Base-by-base conservation (phyloP, 37 sponge, comb jelly and placozoan genomes). In the Halisarca cf. caerulea region DNA sequence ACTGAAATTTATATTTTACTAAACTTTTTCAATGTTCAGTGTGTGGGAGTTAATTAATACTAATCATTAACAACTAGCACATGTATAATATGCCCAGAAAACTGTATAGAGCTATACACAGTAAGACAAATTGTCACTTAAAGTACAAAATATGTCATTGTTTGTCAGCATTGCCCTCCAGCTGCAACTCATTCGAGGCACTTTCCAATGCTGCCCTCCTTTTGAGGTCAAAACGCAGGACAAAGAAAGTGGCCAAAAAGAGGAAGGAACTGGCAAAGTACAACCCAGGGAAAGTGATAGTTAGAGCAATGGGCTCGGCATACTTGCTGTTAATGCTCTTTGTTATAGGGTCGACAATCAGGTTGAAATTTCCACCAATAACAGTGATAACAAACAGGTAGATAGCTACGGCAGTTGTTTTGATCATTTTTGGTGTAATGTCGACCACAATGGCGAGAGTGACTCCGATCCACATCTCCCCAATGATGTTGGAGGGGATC, bases 391-490 rank as follows among this genome's bases (percentile, higher is more conserved):
- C 71, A 72, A 94, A 91, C 21, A 91, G 85, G 43, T 90, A 94
- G 69, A 94, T 40, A 43, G 92, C 89, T 0, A 94, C 68, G 27
- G 85, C 68, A 0, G 82, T 74, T n/a, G 95, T 71, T n/a, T 62
- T 42, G 4, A 89, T 58, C 35, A 64, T 51, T 6, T 23, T 5
- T 0, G 95, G 92, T 32, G 89, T 92, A 36, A 91, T 42, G 53
- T 88, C 92, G 4, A 94, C 81, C 8, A 88, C 87, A 0, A 91
- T n/a, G n/a, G 95, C 89, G 0, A 91, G 70, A 58, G 85, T 86
- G 44, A 94, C 91, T n/a, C 95, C 92, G 24, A 94, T 80, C 95
- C 95, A 94, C 90, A 91, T 86, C 83, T 94, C 95, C 9, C 95
- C 95, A 3, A 89, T 86, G 24, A 89, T 32, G 66, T 94, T 91